These are phyloP conservation scores for Lathronympha strigana DNA, from an alignment of 2,888 invertebrate species.

Conservation along the genomic window DNA sequence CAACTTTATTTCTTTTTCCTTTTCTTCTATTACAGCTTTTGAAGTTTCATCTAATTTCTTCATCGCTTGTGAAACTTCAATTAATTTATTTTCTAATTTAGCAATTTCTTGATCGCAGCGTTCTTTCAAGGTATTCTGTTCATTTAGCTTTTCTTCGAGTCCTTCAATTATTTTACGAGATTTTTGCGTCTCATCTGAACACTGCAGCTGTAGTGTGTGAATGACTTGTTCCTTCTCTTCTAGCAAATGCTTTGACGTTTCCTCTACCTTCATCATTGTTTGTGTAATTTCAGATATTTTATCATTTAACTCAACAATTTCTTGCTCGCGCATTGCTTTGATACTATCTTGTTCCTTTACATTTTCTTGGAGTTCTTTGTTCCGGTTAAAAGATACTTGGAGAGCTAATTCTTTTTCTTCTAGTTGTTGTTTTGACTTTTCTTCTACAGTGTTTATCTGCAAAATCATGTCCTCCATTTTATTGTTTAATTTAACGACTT, in stretches of 20 bases:
- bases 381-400: constrained; percentile 54
- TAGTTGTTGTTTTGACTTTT: not conserved
- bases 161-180: not conserved
- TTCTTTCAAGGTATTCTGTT: not conserved
- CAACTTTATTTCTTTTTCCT: not conserved
- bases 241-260: not conserved
- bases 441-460: not conserved
- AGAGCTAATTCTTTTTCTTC: constrained; percentile 56
- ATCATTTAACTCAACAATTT: constrained; percentile 59
- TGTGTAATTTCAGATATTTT: constrained; percentile 71
- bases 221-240: not conserved
- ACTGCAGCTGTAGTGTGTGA: not conserved
- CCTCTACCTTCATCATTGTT: constrained; percentile 57
- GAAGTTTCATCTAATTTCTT: not conserved
- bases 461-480: not conserved
- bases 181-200: not conserved
- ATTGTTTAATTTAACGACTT: not conserved
- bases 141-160: not conserved
- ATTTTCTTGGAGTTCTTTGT: not conserved
- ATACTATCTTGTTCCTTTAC: not conserved
- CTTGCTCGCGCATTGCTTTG: constrained; percentile 54
- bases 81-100: constrained; percentile 42
- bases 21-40: not conserved
- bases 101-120: constrained; percentile 59
- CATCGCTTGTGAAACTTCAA: constrained; percentile 45